phyloP scores from a whole-genome alignment of 2,113 vertebrate species.

The Erinaceus europaeus region DNA sequence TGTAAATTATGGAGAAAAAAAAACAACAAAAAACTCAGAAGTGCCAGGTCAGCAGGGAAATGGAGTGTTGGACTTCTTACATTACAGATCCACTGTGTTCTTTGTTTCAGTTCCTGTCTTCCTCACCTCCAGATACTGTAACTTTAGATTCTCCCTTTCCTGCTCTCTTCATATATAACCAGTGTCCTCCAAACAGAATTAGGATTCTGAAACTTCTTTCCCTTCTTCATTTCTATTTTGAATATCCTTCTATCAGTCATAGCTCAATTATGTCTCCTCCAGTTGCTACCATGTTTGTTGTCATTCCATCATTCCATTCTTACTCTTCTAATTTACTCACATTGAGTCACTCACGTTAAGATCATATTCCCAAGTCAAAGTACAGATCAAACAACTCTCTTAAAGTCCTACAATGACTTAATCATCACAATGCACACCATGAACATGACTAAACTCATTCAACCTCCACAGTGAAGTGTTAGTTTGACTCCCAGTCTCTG shows the following conservation, averaged over 20 bases:
- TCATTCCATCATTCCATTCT: background rate
- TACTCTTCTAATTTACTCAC: background rate
- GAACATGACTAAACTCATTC: background rate
- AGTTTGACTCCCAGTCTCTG: background rate
- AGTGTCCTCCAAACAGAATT: background rate
- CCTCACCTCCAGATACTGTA: background rate
- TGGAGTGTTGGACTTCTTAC: no score
- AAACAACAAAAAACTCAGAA: background rate
- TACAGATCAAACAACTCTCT: background rate
- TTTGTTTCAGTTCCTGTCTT: background rate
- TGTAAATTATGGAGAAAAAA: background rate
- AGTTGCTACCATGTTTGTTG: background rate
- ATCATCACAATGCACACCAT: background rate
- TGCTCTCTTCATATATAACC: background rate
- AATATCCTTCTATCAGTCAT: fast-evolving
- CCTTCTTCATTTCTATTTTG: background rate
- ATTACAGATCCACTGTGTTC: fast-evolving
- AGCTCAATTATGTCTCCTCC: background rate
- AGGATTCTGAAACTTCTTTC: background rate
- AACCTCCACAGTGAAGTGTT: background rate
- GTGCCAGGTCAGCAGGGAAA: background rate
- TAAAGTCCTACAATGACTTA: background rate
- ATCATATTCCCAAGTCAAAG: background rate
- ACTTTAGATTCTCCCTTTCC: background rate
- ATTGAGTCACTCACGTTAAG: no score